phyloP scores from a whole-genome alignment of 2,797 vertebrate genomes.

The Oreonectes daqikongensis region DNA sequence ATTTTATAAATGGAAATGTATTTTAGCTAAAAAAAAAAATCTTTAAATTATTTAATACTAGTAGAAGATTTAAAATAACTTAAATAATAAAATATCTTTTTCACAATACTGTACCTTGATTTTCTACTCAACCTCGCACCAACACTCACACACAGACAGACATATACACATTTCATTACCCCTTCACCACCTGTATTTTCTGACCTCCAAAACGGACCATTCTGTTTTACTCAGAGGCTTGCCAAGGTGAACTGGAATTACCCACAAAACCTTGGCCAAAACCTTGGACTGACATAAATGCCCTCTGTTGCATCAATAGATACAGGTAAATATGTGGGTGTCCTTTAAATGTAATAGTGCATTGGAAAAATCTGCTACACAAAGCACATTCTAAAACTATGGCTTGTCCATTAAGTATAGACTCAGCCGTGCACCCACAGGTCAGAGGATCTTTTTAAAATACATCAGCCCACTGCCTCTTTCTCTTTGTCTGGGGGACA shows the following conservation, averaged over 20 bases:
- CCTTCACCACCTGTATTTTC: constrained; percentile 61
- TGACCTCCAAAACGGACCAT: constrained; percentile 79
- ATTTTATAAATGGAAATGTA: too few species aligned
- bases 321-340: constrained; percentile 62
- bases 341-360: constrained; percentile 75
- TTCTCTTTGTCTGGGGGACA: constrained; percentile 50
- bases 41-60: too few species aligned
- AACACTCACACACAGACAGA: not conserved
- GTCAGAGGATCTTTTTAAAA: constrained; percentile 80
- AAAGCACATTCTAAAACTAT: constrained; percentile 77
- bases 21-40: too few species aligned
- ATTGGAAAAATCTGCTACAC: constrained; percentile 76
- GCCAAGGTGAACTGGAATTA: constrained; percentile 80
- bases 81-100: not conserved
- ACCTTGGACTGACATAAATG: constrained; percentile 75
- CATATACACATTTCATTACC: constrained; percentile 22
- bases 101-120: not conserved
- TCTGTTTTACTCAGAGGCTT: constrained; percentile 47
- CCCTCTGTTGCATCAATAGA: constrained; percentile 65
- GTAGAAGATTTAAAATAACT: too few species aligned
- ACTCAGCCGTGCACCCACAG: constrained; percentile 64
- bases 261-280: constrained; percentile 75
- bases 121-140: not conserved
- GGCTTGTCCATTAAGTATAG: constrained; percentile 73
- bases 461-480: constrained; percentile 66